phyloP scores from a whole-genome alignment of 2,888 invertebrate species.

The Exephanes ischioxanthus region DNA sequence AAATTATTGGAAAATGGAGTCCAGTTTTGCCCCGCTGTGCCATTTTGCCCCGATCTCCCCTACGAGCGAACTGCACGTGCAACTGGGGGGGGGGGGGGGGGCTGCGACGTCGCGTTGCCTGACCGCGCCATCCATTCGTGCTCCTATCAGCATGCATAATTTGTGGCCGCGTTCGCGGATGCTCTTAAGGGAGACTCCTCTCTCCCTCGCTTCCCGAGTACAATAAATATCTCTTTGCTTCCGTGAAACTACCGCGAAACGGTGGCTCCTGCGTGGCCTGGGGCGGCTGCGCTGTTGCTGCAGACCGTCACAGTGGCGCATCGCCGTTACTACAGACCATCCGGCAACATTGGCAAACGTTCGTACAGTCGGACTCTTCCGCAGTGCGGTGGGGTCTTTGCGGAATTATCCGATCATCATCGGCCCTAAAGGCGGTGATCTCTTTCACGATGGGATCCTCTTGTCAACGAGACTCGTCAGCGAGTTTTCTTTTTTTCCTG shows the following conservation, averaged over 20 bases:
- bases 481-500: not conserved
- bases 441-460: not conserved
- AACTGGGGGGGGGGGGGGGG: no score
- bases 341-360: constrained; percentile 37
- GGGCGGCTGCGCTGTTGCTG: not conserved
- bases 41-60: no score
- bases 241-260: constrained; percentile 49
- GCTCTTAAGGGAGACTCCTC: constrained; percentile 65
- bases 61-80: not conserved
- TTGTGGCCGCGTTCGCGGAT: constrained; percentile 66
- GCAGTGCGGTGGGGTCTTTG: not conserved
- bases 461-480: not conserved
- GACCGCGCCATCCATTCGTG: constrained; percentile 62
- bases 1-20: no score
- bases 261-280: not conserved
- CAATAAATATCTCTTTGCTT: constrained; percentile 70
- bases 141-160: constrained; percentile 70
- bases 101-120: constrained; percentile 31
- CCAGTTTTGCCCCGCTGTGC: no score
- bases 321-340: constrained; percentile 2
- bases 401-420: not conserved
- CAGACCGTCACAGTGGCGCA: not conserved
- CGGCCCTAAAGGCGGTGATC: not conserved
- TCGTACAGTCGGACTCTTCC: constrained; percentile 4
- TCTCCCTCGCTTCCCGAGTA: constrained; percentile 55